Conservation (phyloP, 2,797 vertebrate species). For the Chelon labrosus region DNA sequence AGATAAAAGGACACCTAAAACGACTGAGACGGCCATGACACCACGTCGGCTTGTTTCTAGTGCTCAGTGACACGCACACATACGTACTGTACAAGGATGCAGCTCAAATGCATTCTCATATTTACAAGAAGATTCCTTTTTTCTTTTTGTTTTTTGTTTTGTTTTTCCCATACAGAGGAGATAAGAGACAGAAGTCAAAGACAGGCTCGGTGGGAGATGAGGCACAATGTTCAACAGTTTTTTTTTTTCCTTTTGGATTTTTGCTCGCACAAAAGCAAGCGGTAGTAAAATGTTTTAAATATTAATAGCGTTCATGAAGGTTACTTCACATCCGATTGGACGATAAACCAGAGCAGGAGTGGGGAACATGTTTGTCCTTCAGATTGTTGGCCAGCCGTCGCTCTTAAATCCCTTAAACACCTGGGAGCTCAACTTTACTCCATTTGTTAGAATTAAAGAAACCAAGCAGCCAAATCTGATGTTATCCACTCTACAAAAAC, state of each 20-base stretch:
- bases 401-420: slow-evolving; percentile 10
- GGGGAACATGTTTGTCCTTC: neutral
- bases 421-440: neutral
- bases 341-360: neutral
- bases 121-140: slow-evolving; percentile 69
- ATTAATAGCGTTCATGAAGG: slow-evolving; percentile 50
- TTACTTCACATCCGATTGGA: slow-evolving; percentile 57
- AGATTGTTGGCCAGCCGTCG: neutral
- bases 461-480: slow-evolving; percentile 9
- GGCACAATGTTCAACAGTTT: slow-evolving; percentile 81
- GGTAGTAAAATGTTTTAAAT: slow-evolving; percentile 55
- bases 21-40: slow-evolving; percentile 29
- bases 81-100: slow-evolving; percentile 59
- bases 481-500: slow-evolving; percentile 20
- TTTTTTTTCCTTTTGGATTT: slow-evolving; percentile 27
- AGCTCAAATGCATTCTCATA: slow-evolving; percentile 63
- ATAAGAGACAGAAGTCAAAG: slow-evolving; percentile 66
- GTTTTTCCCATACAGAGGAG: slow-evolving; percentile 52
- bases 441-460: slow-evolving; percentile 4
- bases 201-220: slow-evolving; percentile 79
- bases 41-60: slow-evolving; percentile 48
- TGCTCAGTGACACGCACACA: slow-evolving; percentile 57
- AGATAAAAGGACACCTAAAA: slow-evolving; percentile 35
- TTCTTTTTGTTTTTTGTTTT: slow-evolving; percentile 56
- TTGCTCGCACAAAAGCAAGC: slow-evolving; percentile 55